A percentile compares a stretch with the other conserved stretches of the same genome.
Conservation (phyloP, 2,888 invertebrate species). For the Lepidocyrtoides sp. region DNA sequence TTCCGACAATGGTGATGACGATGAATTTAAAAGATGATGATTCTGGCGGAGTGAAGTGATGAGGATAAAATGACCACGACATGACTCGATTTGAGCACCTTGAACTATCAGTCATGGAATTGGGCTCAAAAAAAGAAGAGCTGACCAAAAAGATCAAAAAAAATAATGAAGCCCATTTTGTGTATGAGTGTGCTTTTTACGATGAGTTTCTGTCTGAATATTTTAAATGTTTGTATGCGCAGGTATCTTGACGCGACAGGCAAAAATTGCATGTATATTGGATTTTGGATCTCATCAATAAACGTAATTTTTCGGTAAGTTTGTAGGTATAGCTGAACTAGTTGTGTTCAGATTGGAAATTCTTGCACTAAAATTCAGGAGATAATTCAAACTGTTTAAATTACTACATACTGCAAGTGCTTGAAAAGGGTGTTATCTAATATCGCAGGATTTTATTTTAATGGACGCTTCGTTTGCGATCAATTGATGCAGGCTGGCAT, state of each 20-base stretch:
- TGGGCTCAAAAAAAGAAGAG: conserved; percentile 34
- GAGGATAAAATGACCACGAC: conserved; percentile 80
- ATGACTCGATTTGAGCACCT: conserved; percentile 78
- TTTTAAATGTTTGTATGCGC: background rate
- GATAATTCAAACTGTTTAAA: too few relatives aligned
- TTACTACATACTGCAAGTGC: too few relatives aligned
- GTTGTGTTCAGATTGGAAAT: too few relatives aligned
- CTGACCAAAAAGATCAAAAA: conserved; percentile 32
- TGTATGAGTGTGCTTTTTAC: too few relatives aligned
- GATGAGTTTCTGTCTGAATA: conserved; percentile 19
- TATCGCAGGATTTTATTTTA: too few relatives aligned
- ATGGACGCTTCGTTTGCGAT: too few relatives aligned
- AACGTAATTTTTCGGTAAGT: background rate
- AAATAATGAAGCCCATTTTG: background rate
- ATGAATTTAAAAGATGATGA: conserved; percentile 68
- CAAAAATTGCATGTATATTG: background rate
- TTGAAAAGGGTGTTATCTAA: too few relatives aligned
- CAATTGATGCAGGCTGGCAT: too few relatives aligned
- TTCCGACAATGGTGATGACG: conserved; percentile 74
- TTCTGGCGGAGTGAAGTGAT: conserved; percentile 65
- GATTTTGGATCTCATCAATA: background rate
- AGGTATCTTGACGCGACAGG: background rate
- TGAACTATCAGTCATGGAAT: conserved; percentile 70
- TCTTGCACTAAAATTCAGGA: too few relatives aligned
- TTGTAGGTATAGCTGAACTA: too few relatives aligned